Conservation (phyloP, 2,113 vertebrate genomes). For the Aegithalos caudatus region DNA sequence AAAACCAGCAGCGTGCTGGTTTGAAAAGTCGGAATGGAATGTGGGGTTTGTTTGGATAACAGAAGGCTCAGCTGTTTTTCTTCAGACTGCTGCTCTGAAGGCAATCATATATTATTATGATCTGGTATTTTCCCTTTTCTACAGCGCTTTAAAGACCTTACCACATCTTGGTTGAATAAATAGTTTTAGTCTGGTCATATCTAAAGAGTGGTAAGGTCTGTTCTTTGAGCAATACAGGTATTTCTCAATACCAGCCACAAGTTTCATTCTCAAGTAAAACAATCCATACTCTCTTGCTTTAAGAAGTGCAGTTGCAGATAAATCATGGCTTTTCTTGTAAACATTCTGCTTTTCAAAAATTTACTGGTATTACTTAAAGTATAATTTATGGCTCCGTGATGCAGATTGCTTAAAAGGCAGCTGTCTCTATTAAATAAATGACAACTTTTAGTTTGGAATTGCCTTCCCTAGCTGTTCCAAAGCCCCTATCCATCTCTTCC, state of each 20-base stretch:
- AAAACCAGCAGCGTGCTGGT: conserved; percentile 24
- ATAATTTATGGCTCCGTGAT: neutral
- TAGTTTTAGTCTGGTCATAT: neutral
- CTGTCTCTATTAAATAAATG: neutral
- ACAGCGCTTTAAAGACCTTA: neutral
- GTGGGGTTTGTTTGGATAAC: conserved; percentile 33
- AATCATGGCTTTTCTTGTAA: neutral
- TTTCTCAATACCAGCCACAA: neutral
- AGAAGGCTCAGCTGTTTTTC: conserved; percentile 35
- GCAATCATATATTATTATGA: neutral
- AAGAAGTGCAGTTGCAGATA: neutral
- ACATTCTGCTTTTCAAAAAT: neutral
- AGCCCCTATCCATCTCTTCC: neutral
- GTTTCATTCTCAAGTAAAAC: neutral
- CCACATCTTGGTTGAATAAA: neutral
- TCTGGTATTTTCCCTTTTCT: conserved; percentile 28
- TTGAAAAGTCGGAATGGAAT: conserved; percentile 34
- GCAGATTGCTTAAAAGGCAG: neutral
- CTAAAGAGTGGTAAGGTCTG: neutral
- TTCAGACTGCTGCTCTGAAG: conserved; percentile 24
- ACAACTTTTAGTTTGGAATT: neutral
- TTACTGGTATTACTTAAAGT: neutral
- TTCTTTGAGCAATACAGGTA: neutral
- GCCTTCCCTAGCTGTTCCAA: neutral
- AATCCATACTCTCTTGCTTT: neutral